Percentiles rank a stretch among this genome's conserved stretches.
Evolutionary conservation across 2,797 vertebrate species (phyloP).

Genomic region (Bovichtus diacanthus): DNA sequence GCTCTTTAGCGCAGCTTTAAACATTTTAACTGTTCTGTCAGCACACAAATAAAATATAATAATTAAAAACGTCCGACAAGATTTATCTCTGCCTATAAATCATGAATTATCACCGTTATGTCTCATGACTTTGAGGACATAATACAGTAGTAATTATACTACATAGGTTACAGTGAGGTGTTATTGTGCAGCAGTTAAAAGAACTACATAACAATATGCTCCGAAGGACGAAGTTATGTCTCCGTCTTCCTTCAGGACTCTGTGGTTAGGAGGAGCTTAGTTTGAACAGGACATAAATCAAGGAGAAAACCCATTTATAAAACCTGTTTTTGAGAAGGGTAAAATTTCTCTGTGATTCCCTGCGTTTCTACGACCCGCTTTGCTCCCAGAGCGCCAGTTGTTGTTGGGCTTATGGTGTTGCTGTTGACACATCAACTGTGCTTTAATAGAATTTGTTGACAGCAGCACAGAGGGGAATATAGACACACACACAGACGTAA

Average conservation of each 20-base stretch:
- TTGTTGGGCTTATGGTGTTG: slow-evolving; percentile 16
- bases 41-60: too few species aligned
- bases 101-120: neutral
- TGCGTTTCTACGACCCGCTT: slow-evolving; percentile 16
- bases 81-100: neutral
- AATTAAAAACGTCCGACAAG: too few species aligned
- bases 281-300: slow-evolving; percentile 41
- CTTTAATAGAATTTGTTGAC: slow-evolving; percentile 68
- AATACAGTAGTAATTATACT: neutral
- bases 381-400: slow-evolving; percentile 13
- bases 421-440: slow-evolving; percentile 47
- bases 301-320: slow-evolving; percentile 33
- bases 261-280: slow-evolving; percentile 19
- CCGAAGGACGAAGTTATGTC: neutral
- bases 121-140: too few species aligned
- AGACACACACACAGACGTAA: neutral
- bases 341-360: slow-evolving; percentile 34
- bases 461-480: slow-evolving; percentile 15
- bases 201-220: too few species aligned
- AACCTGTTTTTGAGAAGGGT: slow-evolving; percentile 19
- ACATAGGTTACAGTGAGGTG: neutral
- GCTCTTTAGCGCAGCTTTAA: too few species aligned
- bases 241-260: neutral
- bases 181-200: neutral
- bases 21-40: too few species aligned